phyloP scores from a whole-genome alignment of 2,888 invertebrate species.

The Habroteleia sp. region DNA sequence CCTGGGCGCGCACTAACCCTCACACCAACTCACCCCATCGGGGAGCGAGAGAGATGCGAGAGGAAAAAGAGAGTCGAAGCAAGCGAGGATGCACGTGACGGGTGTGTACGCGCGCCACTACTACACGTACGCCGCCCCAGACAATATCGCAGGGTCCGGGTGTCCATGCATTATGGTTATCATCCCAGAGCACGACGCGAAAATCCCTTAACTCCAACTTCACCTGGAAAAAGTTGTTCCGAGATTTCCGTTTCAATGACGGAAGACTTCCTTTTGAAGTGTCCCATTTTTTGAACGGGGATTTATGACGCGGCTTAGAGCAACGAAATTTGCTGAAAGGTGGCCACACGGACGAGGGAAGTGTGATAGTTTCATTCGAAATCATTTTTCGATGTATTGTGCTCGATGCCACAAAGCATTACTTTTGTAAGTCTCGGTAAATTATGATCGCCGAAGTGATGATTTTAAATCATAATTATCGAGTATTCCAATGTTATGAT shows the following conservation, averaged over 20 bases:
- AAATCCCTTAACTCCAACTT: conserved; percentile 43
- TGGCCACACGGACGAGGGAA: too few relatives aligned
- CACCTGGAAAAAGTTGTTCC: conserved; percentile 34
- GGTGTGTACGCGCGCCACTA: conserved; percentile 13
- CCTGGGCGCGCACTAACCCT: conserved; percentile 57
- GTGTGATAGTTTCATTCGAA: too few relatives aligned
- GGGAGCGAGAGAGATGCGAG: neutral
- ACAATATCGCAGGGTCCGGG: conserved; percentile 61
- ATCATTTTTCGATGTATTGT: too few relatives aligned
- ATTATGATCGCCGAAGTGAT: too few relatives aligned
- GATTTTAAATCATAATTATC: too few relatives aligned
- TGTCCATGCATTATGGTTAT: conserved; percentile 55
- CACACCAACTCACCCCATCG: conserved; percentile 13
- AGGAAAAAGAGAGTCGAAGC: neutral
- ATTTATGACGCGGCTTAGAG: conserved; percentile 9
- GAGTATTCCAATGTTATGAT: too few relatives aligned
- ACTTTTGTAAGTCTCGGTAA: too few relatives aligned
- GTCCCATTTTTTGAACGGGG: conserved; percentile 9
- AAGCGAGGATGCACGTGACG: conserved; percentile 1
- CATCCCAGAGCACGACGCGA: conserved; percentile 17
- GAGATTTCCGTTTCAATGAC: conserved; percentile 42
- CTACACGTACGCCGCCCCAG: conserved; percentile 17
- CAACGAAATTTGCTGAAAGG: neutral
- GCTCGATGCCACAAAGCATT: too few relatives aligned
- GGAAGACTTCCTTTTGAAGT: conserved; percentile 36